Evolutionary conservation across 1,140 invertebrate genomes (phyloP).

Genomic region (Drosophila nigromelanica): DNA sequence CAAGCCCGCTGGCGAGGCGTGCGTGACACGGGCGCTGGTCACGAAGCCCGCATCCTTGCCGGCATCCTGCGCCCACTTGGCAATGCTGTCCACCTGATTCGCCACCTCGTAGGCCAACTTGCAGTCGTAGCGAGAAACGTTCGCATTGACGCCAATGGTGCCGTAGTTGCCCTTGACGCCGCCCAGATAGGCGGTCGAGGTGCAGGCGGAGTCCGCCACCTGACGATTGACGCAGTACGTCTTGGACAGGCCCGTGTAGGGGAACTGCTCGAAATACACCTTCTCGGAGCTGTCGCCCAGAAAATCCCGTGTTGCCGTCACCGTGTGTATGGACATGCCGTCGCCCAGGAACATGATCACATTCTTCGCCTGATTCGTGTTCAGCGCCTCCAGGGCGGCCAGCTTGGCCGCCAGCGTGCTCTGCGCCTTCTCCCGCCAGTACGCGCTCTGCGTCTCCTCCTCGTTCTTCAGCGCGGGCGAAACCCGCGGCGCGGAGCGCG

Average conservation of each 20-base stretch:
- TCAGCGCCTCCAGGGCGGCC: conserved; percentile 67
- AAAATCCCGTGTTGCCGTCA: conserved; percentile 88
- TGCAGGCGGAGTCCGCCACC: conserved; percentile 91
- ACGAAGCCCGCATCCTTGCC: conserved; percentile 90
- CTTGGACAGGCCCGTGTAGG: conserved; percentile 89
- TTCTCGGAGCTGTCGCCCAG: conserved; percentile 88
- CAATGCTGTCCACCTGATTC: conserved; percentile 85
- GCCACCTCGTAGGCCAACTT: conserved; percentile 61
- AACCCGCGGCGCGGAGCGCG: conserved; percentile 10
- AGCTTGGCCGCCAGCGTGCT: conserved; percentile 60
- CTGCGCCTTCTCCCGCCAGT: conserved; percentile 77
- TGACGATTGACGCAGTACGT: conserved; percentile 91
- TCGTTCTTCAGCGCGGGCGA: conserved; percentile 42
- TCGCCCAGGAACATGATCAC: conserved; percentile 91
- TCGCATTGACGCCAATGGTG: conserved; percentile 89
- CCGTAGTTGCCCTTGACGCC: conserved; percentile 92
- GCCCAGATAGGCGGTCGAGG: conserved; percentile 90
- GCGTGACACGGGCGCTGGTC: conserved; percentile 91
- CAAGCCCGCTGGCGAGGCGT: conserved; percentile 91
- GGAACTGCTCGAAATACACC: conserved; percentile 90
- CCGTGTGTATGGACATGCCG: conserved; percentile 91
- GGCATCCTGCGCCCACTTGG: conserved; percentile 89
- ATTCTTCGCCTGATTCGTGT: conserved; percentile 86
- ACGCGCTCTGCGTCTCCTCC: conserved; percentile 59
- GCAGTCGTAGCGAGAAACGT: conserved; percentile 86